Base-by-base conservation (phyloP, 64 coral and sea anemone genomes). In the Actinia equina region DNA sequence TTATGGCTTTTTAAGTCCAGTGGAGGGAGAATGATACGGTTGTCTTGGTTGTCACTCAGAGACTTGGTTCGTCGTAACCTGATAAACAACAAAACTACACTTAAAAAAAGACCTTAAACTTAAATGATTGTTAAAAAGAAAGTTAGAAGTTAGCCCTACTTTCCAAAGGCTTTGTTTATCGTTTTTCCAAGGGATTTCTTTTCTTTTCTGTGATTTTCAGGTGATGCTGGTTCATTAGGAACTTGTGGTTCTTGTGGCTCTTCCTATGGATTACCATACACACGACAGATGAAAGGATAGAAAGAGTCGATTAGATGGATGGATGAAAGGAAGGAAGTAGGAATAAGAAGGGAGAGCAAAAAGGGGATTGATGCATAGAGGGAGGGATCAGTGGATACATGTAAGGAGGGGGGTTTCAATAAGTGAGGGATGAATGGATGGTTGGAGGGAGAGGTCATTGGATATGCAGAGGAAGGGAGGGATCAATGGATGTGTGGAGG, bases 61-160 rank as follows among this genome's bases (percentile, higher is more conserved):
- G 93, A 99, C 8, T 80, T 89, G 82, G 97, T 95, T 70, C 93
- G 88, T 6, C 97, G 90, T 69, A 99, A 82, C 76, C 97, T 99
- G 49, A 12, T 43, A 41, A 80, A 43, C 20, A 83, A 30, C 18
- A 17, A 76, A 60, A 2, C 15, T 5, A 60, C 1, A 5, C 17
- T 19, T 19, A 5, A 18, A 18, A 17, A 60, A 18, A 14, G 58
- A 18, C 3, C 18, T 60, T 1, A 19, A 60, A 49, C 7, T 6
- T 49, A 0, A 49, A 6, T 49, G 55, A 14, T 12, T 57, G 11
- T 14, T 20, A 65, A 65, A 20, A 26, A 4, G 26, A 74, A 74
- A 37, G 69, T 15, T 74, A 9, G 14, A 41, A 37, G 65, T 15
- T 59, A 52, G 23, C 83, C 84, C 44, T 94, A 90, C 92, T 90